Percentiles rank a stretch among this genome's conserved stretches.
Evolutionary conservation across 2,888 invertebrate species (phyloP).

Genomic region (Brachyopa scutellaris): DNA sequence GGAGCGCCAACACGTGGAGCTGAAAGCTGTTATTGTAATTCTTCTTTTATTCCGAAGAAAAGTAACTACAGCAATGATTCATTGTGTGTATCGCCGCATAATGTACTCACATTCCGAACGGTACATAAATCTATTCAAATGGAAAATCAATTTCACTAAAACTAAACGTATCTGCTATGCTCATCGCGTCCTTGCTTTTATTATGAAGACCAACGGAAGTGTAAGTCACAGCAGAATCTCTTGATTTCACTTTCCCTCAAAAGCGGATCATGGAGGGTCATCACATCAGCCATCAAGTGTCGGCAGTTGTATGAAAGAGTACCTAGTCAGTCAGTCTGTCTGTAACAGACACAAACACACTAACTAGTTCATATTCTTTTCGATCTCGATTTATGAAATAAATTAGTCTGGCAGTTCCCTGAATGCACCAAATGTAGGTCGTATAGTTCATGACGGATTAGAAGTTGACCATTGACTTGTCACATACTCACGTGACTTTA

Average conservation of each 20-base stretch:
- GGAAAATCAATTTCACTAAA: conserved; percentile 40
- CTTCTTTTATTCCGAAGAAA: too few species aligned
- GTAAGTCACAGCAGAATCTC: neutral
- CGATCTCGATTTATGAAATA: conserved; percentile 22
- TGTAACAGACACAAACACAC: conserved; percentile 9
- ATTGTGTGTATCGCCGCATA: neutral
- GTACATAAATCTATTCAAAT: conserved; percentile 12
- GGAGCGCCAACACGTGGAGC: conserved; percentile 29
- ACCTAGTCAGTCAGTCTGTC: neutral
- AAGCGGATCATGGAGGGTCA: conserved; percentile 7
- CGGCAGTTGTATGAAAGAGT: conserved; percentile 20
- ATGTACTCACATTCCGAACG: neutral
- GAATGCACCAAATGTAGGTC: conserved; percentile 42
- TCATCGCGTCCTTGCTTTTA: conserved; percentile 40
- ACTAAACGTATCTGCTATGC: conserved; percentile 12
- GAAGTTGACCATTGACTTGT: conserved; percentile 60
- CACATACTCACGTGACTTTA: conserved; percentile 35
- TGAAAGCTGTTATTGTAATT: conserved; percentile 13
- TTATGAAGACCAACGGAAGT: conserved; percentile 30
- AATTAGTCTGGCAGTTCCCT: neutral
- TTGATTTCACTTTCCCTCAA: conserved; percentile 59
- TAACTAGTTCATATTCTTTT: conserved; percentile 21
- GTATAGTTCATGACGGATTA: conserved; percentile 34
- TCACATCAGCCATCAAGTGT: neutral
- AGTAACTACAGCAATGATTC: neutral